Percentiles rank a stretch among this genome's conserved stretches.
These are phyloP conservation scores for Mastomys natalensis DNA, from an alignment of 2,113 vertebrate genomes.

Conservation along the genomic window DNA sequence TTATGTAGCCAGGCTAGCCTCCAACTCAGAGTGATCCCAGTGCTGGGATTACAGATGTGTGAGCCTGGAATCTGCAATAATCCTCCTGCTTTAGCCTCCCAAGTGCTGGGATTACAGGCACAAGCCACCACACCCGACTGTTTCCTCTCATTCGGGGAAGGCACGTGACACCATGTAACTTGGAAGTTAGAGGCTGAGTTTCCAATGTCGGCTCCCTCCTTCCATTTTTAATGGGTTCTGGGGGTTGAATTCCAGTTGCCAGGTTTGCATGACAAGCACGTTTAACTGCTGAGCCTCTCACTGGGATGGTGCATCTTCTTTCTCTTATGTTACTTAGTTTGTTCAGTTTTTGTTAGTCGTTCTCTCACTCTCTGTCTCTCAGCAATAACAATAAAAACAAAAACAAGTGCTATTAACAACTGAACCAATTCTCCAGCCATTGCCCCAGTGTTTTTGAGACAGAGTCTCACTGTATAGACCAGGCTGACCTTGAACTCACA, in stretches of 20 bases:
- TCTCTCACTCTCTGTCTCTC: not conserved
- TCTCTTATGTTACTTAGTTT: not conserved
- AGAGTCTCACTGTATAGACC: not conserved
- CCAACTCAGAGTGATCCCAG: not conserved
- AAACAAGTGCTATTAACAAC: not conserved
- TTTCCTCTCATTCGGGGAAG: not conserved
- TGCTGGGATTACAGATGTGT: not conserved
- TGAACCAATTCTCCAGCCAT: not conserved
- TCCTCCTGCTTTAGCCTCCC: not conserved
- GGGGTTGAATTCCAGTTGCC: not conserved
- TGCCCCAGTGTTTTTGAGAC: not conserved
- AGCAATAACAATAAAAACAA: not conserved
- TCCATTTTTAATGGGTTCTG: not conserved
- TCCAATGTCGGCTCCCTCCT: not conserved
- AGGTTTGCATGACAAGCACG: not conserved
- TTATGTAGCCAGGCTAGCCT: not conserved
- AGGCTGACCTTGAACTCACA: not conserved
- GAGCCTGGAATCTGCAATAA: not conserved
- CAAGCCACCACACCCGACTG: not conserved
- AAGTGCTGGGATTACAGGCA: not conserved
- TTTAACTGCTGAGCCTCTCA: not conserved
- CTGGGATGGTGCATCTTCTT: not conserved
- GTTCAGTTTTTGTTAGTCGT: not conserved
- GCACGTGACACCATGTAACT: not conserved
- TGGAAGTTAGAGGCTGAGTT: not conserved